Evolutionary conservation across 2,113 vertebrate genomes (phyloP).

Genomic region (Theropithecus gelada): DNA sequence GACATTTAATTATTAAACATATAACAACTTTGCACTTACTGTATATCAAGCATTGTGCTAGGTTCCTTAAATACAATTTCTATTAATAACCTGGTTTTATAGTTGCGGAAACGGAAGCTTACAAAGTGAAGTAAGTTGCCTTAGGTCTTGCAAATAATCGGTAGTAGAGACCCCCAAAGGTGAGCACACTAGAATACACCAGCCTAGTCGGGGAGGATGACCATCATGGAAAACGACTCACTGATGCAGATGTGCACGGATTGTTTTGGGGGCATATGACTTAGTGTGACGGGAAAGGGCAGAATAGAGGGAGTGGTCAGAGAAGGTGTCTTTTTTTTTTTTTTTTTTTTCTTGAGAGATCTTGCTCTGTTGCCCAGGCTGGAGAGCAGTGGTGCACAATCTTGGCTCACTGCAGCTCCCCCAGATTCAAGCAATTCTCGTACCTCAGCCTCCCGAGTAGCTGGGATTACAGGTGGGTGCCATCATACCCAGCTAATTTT

Average conservation of each 20-base stretch:
- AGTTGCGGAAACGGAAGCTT: not conserved
- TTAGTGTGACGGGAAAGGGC: not conserved
- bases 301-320: not conserved
- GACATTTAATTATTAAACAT: not conserved
- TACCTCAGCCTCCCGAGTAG: too few relatives aligned
- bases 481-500: too few relatives aligned
- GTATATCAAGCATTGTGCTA: not conserved
- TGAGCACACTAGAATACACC: not conserved
- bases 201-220: not conserved
- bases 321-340: not conserved
- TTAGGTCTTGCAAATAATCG: not conserved
- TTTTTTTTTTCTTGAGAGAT: too few relatives aligned
- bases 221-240: not conserved
- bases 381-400: too few relatives aligned
- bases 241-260: not conserved
- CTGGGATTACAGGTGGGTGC: too few relatives aligned
- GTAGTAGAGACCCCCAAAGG: not conserved
- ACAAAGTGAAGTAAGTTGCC: not conserved
- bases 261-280: not conserved
- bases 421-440: too few relatives aligned
- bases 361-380: too few relatives aligned
- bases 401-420: too few relatives aligned
- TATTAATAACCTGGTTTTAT: not conserved
- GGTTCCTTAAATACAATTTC: not conserved
- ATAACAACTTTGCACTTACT: not conserved